Evolutionary conservation across 2,888 invertebrate genomes (phyloP), one percentile per base, ranked within the genome.

Genomic region (Acholoe squamosa): DNA sequence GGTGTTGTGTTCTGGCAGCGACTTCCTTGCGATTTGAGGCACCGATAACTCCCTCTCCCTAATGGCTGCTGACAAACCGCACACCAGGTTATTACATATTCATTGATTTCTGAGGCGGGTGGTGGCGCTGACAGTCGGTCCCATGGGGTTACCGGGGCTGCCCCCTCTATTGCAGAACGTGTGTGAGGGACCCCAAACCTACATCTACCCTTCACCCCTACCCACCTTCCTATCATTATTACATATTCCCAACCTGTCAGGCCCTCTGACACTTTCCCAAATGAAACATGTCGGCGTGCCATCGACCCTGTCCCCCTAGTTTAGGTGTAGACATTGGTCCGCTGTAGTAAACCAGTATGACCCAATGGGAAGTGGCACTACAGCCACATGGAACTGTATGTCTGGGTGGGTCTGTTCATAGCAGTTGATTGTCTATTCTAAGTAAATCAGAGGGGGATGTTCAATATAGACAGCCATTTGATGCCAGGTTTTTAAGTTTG

Each of bases 231-330:
- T 54, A 86, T 54, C 86, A 86, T 86, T 54, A 86, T 86, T 86
- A 86, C 54, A 31, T 33, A 54, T 25, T 86, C 54, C 25, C 51
- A 51, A 86, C 86, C 54, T 52, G 54, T 86, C 86, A 86, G 0
- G 28, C 25, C 52, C 54, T n/a, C 86, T 86, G 77, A 56, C 86
- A 86, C 86, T 52, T 14, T 28, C 14, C 54, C 22, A 28, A 86
- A 86, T 86, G 86, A 52, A 86, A 84, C 84, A 84, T 84, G 84
- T 84, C 84, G 84, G 84, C 51, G 51, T 84, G 51, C 43, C 33
- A 84, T 84, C 84, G 84, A 84, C 51, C n/a, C 84, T 84, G 84
- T 84, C 84, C 16, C 34, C 22, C 33, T 34, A 25, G 33, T 84
- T 84, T 84, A 34, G 84, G 10, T 84, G 43, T 25, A 28, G 34